These are phyloP conservation scores for Euschistus heros DNA, from an alignment of 1,140 invertebrate genomes.

Conservation along the genomic window DNA sequence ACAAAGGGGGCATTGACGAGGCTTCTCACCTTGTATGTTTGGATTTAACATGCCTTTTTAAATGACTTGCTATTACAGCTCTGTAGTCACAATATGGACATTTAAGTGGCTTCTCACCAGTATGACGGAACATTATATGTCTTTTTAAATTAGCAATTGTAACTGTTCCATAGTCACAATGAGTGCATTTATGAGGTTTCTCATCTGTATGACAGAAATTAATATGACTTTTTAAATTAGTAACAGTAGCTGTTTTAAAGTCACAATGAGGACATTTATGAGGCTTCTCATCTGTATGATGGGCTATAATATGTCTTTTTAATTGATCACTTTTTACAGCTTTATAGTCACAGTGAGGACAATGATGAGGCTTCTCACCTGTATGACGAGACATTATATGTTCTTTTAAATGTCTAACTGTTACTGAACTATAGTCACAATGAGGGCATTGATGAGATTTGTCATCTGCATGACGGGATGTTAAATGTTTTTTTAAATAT, in stretches of 20 bases:
- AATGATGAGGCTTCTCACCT: no score
- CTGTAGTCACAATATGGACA: background rate
- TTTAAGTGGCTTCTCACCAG: background rate
- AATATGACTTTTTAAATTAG: background rate
- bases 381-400: no score
- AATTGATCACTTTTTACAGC: no score
- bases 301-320: no score
- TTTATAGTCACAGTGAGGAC: no score
- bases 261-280: background rate
- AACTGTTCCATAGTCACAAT: background rate
- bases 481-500: background rate
- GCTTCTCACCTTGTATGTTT: no score
- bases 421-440: no score
- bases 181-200: background rate
- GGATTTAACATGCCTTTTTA: no score
- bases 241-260: background rate
- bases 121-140: background rate
- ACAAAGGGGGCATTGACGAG: no score
- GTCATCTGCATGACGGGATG: background rate
- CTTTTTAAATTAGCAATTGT: background rate
- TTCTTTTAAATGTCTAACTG: no score
- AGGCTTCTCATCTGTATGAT: no score
- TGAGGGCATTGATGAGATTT: background rate
- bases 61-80: no score
- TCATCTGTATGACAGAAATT: background rate